Conservation (phyloP, 2,888 invertebrate genomes). For the Leucoma salicis region DNA sequence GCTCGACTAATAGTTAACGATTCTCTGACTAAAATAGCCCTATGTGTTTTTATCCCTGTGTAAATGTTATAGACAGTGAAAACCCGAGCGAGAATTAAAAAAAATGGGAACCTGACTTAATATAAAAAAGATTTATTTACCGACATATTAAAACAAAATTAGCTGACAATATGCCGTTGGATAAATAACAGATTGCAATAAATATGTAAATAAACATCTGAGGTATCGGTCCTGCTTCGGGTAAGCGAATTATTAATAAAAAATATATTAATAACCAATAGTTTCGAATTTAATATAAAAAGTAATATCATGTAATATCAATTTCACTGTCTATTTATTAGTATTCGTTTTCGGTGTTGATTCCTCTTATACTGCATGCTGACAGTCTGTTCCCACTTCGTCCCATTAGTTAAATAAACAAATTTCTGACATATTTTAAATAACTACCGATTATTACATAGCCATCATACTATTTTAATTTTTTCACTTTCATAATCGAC, state of each 20-base stretch:
- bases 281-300: slow-evolving; percentile 76
- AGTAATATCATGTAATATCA: slow-evolving; percentile 76
- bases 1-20: slow-evolving; percentile 22
- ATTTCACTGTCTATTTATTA: slow-evolving; percentile 82
- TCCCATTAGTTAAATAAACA: slow-evolving; percentile 16
- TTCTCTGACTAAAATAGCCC: slow-evolving; percentile 32
- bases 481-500: slow-evolving; percentile 15
- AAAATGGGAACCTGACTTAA: slow-evolving; percentile 24
- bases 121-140: slow-evolving; percentile 36
- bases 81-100: slow-evolving; percentile 42
- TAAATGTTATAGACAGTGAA: slow-evolving; percentile 76
- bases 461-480: background rate
- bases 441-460: slow-evolving; percentile 6
- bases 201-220: slow-evolving; percentile 74
- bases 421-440: slow-evolving; percentile 5
- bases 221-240: slow-evolving; percentile 66
- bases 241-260: slow-evolving; percentile 59
- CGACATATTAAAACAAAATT: slow-evolving; percentile 31
- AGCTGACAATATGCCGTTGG: slow-evolving; percentile 48
- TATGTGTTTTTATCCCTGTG: slow-evolving; percentile 38
- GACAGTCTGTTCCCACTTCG: slow-evolving; percentile 67
- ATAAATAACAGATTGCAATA: slow-evolving; percentile 73
- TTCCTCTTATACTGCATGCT: slow-evolving; percentile 66
- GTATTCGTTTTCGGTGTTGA: slow-evolving; percentile 80
- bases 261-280: slow-evolving; percentile 54